Conservation (phyloP, 2,888 invertebrate species). For the Tipula unca region DNA sequence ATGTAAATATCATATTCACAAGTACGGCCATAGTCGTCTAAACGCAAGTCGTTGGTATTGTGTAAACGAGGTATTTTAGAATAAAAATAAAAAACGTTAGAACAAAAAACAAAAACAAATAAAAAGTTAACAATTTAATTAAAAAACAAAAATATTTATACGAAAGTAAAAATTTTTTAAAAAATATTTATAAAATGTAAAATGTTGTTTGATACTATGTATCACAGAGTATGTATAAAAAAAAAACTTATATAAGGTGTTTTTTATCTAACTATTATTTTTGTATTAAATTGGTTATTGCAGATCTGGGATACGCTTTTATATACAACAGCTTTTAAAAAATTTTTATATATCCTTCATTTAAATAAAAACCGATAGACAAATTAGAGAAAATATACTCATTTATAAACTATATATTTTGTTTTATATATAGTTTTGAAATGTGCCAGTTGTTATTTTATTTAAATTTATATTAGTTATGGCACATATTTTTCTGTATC, state of each 20-base stretch:
- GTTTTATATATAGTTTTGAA: neutral
- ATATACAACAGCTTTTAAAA: neutral
- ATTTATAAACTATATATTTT: neutral
- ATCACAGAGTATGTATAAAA: neutral
- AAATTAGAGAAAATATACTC: neutral
- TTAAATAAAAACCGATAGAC: neutral
- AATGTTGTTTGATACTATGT: conserved; percentile 17
- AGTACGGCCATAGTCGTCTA: neutral
- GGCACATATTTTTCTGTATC: neutral
- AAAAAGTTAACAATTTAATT: neutral
- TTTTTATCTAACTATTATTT: neutral
- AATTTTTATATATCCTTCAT: neutral
- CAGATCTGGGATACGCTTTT: neutral
- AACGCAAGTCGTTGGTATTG: neutral
- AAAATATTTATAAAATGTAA: conserved; percentile 10
- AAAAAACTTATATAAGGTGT: neutral
- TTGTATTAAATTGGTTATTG: conserved; percentile 1
- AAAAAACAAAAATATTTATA: neutral
- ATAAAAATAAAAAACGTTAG: neutral
- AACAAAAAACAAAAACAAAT: neutral
- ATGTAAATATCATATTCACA: neutral
- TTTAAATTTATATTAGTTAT: neutral
- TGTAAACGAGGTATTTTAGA: neutral
- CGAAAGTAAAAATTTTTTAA: neutral
- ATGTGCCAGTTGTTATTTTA: neutral